These are phyloP conservation scores for Leptopterna dolabrata DNA, from an alignment of 2,888 invertebrate genomes.

Conservation along the genomic window DNA sequence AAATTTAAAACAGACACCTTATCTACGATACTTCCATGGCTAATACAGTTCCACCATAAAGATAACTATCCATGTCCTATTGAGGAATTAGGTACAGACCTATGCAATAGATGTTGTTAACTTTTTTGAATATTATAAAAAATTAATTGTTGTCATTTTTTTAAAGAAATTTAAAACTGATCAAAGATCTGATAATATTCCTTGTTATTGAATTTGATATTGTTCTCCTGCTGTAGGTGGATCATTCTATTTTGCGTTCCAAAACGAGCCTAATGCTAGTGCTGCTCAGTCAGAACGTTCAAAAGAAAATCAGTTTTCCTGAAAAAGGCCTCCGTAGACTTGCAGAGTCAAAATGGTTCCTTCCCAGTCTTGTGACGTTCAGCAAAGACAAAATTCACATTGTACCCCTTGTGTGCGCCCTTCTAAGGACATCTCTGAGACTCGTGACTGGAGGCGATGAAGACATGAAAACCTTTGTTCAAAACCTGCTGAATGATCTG, in stretches of 20 bases:
- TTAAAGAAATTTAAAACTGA: no score
- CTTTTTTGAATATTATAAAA: no score
- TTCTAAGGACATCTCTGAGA: conserved; percentile 41
- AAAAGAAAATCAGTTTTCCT: conserved; percentile 43
- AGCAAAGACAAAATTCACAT: conserved; percentile 55
- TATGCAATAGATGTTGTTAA: no score
- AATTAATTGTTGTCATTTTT: no score
- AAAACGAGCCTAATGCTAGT: conserved; percentile 77
- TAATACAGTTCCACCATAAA: background rate
- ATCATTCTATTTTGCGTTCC: conserved; percentile 70
- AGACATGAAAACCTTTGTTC: conserved; percentile 71
- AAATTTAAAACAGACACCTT: no score
- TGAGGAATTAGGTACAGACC: no score
- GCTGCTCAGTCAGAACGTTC: conserved; percentile 72
- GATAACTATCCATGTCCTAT: no score
- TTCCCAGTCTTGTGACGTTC: conserved; percentile 53
- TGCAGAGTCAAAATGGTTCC: conserved; percentile 55
- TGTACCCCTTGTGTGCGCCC: conserved; percentile 55
- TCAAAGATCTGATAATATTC: no score
- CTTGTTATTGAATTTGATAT: no score
- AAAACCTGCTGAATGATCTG: conserved; percentile 73
- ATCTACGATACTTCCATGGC: background rate
- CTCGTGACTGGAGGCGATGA: conserved; percentile 65
- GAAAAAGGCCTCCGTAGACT: conserved; percentile 53
- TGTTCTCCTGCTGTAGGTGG: conserved; percentile 65